Evolutionary conservation across 1,140 invertebrate species (phyloP), one percentile per base, ranked within the genome.

Genomic region (Bombus haemorrhoidalis): DNA sequence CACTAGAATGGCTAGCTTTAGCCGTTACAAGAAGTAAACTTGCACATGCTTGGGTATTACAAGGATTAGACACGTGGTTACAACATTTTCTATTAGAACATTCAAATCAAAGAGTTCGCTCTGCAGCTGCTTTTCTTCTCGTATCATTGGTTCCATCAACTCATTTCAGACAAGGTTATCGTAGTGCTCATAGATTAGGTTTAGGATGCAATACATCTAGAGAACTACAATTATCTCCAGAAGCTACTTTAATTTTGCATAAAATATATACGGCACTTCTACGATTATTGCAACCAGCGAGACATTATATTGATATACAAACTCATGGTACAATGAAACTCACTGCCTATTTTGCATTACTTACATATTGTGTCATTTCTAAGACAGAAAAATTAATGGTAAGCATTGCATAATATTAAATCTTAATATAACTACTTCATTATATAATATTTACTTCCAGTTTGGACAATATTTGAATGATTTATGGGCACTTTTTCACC

Each of bases 331-430:
- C 98, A 12, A 97, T 97, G 94, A 99, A 99, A 95, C 96, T 99
- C 76, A 98, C 98, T 43, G 98, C 98, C 72, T 99, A 98, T 94
- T 99, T 99, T 95, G 97, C 98, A 74, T 96, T 99, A 32, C 96
- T 99, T 95, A 97, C 98, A 64, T 98, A 98, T 93, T 99, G 98
- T 95, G 97, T 98, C 88, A 96, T 99, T 87, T 98, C 98, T 72
- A 97, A 97, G 91, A 97, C 97, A 83, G 98, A 99, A 95, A 99
- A 99, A 95, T 95, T 98, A 75, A 98, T 99, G 98, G 98, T 98
- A 95, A 96, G 96, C 83, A 79, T 66, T 69, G 0, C 15, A 6
- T 43, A 22, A 43, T 39, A 3, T 25, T 78, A 15, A 39, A 12
- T n/a, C 22, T 6, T 25, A 1, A 13, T 41, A 34, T 18, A 43